Base-by-base conservation (phyloP, 2,888 invertebrate species). In the Calameuta pallipes region DNA sequence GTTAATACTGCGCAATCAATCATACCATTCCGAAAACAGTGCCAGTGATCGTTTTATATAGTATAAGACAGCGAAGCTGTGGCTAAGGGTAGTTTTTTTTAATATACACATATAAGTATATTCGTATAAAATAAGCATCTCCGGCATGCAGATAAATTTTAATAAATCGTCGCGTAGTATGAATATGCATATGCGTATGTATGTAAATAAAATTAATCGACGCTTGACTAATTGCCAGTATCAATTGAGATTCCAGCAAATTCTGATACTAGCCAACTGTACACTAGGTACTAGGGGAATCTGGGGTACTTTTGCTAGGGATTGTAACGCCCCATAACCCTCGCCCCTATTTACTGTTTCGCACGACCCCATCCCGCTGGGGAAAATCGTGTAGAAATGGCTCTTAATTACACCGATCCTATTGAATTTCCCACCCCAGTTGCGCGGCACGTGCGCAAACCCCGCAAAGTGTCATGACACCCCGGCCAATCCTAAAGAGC, bases 331-430 rank as follows among this genome's bases (percentile, higher is more conserved):
- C 81, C 82, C 80, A 81, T 76, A 77, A 82, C 80, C 80, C 80
- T 79, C 74, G 81, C 86, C 88, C 88, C 88, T 89, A 89, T 89
- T 88, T 89, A 87, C 88, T 85, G 87, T 87, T 85, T 84, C 85
- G 82, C 83, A 84, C 83, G 82, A 84, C 83, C 85, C 82, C 85
- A 82, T 76, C 80, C 82, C 79, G 41, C 74, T 80, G 80, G 85
- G 86, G 87, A 89, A 90, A 90, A 89, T 90, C 89, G 89, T 88
- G 90, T 87, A 90, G 91, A 91, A 91, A 91, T 90, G 89, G 90
- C 91, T 90, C 90, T 91, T 91, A 91, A 91, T 91, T 91, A 91
- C 91, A 91, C 87, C 90, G 88, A 91, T 91, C 90, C 89, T 85
- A 90, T 91, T 90, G 88, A 91, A 90, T 91, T 87, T 85, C 82